Base-by-base conservation (phyloP, 2,113 vertebrate species). In the Tapirus terrestris region DNA sequence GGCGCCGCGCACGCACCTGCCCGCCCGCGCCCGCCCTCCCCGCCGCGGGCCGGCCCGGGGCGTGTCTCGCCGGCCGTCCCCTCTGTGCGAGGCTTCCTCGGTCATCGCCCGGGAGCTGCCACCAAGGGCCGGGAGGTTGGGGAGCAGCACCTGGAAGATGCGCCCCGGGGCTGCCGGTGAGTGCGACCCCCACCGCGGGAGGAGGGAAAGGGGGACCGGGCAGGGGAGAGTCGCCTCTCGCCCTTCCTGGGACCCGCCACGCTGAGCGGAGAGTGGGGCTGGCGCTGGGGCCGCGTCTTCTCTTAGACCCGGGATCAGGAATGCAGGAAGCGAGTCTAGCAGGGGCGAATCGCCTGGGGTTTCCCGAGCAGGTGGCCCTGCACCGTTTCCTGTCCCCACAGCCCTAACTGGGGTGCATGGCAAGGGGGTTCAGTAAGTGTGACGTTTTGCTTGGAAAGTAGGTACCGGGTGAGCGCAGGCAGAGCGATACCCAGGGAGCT, bases 141-240 rank as follows among this genome's bases (percentile, higher is more conserved):
- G 65, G 12, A 88, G 89, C 60, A 2, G 51, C 58, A 2, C 61
- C 85, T 48, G 86, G 80, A 97, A 95, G 89, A 98, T 98, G 97
- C 73, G 58, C 58, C 83, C 36, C 0, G 12, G 16, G 90, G 29
- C 53, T 33, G 3, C n/a, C 0, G 80, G 97, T 98, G 83, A 98
- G 96, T 82, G 65, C 11, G 6, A 16, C n/a, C 29, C 25, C 72
- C 18, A 1, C n/a, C 16, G 3, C 43, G 2, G 8, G 36, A 48
- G n/a, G 39, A 2, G 36, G 17, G 39, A 5, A 53, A 2, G 16
- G 5, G 43, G 75, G 13, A 0, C 4, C 2, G 2, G 8, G 18
- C 12, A 0, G 3, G 7, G 21, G 2, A 3, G 14, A 7, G 21
- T 39, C 0, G 1, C 23, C 45, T 29, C 61, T 79, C 3, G 4